A percentile compares a stretch with the other conserved stretches of the same genome.
Conservation (phyloP, 2,113 vertebrate species). For the Hippocampus abdominalis region DNA sequence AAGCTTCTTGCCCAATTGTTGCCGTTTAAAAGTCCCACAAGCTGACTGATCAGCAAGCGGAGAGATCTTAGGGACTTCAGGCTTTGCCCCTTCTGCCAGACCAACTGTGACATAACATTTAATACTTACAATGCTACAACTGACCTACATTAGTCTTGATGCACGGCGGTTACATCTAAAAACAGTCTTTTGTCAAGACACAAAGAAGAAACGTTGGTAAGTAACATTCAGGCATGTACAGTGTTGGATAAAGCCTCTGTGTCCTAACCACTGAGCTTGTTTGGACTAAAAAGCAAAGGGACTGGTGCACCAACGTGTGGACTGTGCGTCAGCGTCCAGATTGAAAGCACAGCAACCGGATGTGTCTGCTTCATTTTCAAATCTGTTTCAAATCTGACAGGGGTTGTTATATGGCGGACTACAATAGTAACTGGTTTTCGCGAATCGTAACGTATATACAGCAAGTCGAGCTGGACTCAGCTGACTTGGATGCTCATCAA, state of each 20-base stretch:
- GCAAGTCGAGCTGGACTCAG: not conserved
- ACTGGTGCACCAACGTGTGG: not conserved
- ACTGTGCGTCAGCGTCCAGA: not conserved
- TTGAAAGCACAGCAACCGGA: not conserved
- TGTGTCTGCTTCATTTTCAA: too few species aligned
- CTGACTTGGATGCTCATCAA: not conserved
- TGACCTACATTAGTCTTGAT: conserved; percentile 27
- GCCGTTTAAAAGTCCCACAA: conserved; percentile 56
- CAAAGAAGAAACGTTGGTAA: conserved; percentile 8
- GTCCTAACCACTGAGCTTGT: not conserved
- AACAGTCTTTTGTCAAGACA: conserved; percentile 17
- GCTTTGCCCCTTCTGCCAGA: conserved; percentile 40
- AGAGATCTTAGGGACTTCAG: conserved; percentile 48
- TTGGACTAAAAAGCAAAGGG: not conserved
- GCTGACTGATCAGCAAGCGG: conserved; percentile 60
- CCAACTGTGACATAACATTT: conserved; percentile 28
- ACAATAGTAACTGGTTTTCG: not conserved
- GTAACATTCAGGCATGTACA: not conserved
- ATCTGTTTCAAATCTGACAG: not conserved
- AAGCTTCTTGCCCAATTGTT: conserved; percentile 63
- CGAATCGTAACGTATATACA: too few species aligned
- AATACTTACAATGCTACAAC: conserved; percentile 21
- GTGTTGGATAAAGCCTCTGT: not conserved
- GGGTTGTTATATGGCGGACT: not conserved
- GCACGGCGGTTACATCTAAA: conserved; percentile 12